These are phyloP conservation scores for Coleophora deauratella DNA, from an alignment of 2,888 invertebrate species.

Conservation along the genomic window DNA sequence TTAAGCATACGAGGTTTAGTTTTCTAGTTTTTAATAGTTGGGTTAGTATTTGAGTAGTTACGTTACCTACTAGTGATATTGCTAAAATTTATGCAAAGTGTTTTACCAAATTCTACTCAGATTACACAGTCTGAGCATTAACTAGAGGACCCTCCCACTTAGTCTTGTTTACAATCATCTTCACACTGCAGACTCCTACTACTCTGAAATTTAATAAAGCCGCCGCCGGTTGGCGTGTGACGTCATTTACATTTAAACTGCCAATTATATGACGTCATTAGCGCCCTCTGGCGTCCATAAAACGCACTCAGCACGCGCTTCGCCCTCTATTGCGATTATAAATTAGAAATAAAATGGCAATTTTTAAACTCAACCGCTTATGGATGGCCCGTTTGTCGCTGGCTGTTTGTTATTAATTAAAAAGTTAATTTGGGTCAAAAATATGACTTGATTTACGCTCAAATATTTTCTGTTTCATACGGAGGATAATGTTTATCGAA, in stretches of 20 bases:
- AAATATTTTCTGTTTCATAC: too few species aligned
- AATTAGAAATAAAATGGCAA: slow-evolving; percentile 62
- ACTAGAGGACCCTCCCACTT: too few species aligned
- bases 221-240: slow-evolving; percentile 49
- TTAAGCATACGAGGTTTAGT: too few species aligned
- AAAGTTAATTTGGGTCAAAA: slow-evolving; percentile 5
- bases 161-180: slow-evolving; percentile 8
- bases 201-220: slow-evolving; percentile 63
- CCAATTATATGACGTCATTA: slow-evolving; percentile 73
- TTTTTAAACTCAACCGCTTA: slow-evolving; percentile 49
- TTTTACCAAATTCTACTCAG: too few species aligned
- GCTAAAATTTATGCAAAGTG: too few species aligned
- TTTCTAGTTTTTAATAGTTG: too few species aligned
- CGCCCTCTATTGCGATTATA: slow-evolving; percentile 53
- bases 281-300: slow-evolving; percentile 65
- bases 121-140: too few species aligned
- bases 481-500: too few species aligned
- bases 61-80: too few species aligned
- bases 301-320: slow-evolving; percentile 66
- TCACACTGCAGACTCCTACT: slow-evolving; percentile 16
- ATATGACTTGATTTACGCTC: too few species aligned
- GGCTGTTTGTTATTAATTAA: slow-evolving; percentile 11
- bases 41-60: too few species aligned
- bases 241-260: slow-evolving; percentile 73
- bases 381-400: slow-evolving; percentile 22